Conservation (phyloP, 2,888 invertebrate genomes). For the Alcis repandata region DNA sequence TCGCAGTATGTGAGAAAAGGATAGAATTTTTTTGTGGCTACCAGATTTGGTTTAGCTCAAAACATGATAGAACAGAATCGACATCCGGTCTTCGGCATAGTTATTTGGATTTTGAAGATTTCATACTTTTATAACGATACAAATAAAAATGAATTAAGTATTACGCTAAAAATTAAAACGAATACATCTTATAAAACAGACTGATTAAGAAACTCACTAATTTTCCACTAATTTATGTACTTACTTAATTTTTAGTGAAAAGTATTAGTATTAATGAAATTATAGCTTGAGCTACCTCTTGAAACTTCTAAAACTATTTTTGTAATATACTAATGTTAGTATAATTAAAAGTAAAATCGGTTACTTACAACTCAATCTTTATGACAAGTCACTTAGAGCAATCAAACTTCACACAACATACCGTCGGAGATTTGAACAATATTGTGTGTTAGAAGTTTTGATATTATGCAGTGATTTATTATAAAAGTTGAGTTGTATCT, state of each 20-base stretch:
- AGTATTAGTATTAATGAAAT: constrained; percentile 58
- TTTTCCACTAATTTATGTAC: constrained; percentile 60
- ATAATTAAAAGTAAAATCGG: constrained; percentile 56
- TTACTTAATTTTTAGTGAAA: constrained; percentile 62
- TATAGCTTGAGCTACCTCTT: constrained; percentile 80
- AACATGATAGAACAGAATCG: too few relatives aligned
- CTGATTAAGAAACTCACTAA: constrained; percentile 46
- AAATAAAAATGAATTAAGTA: not conserved
- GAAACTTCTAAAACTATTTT: constrained; percentile 80
- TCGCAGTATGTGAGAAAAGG: too few relatives aligned
- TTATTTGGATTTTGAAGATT: not conserved
- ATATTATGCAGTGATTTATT: not conserved
- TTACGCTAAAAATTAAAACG: not conserved
- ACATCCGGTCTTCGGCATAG: too few relatives aligned
- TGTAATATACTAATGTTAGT: constrained; percentile 73
- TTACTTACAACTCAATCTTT: constrained; percentile 17
- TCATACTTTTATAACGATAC: not conserved
- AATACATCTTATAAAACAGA: constrained; percentile 35
- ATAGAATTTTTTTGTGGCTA: too few relatives aligned
- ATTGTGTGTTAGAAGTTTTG: not conserved
- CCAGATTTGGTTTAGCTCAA: too few relatives aligned
- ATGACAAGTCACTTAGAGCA: not conserved
- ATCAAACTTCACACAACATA: not conserved
- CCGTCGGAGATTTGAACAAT: too few relatives aligned
- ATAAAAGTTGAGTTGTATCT: constrained; percentile 37